These are phyloP conservation scores for Crossaster papposus DNA, from an alignment of 53 echinoderm and acorn worm species.

Conservation along the genomic window DNA sequence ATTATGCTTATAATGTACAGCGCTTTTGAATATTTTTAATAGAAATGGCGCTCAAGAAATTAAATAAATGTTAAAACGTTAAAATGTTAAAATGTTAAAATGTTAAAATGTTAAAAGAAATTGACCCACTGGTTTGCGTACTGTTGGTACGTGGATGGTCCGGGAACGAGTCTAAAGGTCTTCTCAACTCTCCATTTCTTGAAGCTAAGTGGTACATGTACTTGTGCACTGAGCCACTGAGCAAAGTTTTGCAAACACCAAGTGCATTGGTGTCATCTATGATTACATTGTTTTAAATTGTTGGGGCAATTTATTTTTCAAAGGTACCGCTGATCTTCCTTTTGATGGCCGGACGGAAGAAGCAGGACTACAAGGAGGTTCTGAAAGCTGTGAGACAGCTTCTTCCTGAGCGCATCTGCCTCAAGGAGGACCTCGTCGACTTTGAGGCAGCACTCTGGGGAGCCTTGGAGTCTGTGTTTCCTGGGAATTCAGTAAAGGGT, in stretches of 20 bases:
- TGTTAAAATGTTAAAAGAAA: too few relatives aligned
- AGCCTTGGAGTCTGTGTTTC: conserved; percentile 43
- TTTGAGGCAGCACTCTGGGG: conserved; percentile 62
- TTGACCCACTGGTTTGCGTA: neutral
- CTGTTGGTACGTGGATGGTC: conserved; percentile 8
- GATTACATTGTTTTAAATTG: too few relatives aligned
- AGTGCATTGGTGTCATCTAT: too few relatives aligned
- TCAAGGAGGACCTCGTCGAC: conserved; percentile 42
- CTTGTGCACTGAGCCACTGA: conserved; percentile 9
- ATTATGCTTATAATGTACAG: too few relatives aligned
- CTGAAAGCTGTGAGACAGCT: conserved; percentile 1
- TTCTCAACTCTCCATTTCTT: conserved; percentile 5
- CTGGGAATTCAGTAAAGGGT: conserved; percentile 38
- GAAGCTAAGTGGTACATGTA: neutral
- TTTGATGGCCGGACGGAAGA: conserved; percentile 41
- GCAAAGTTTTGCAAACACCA: neutral
- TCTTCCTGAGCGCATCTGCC: neutral
- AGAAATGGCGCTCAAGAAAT: too few relatives aligned
- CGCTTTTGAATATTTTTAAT: too few relatives aligned
- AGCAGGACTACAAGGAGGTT: conserved; percentile 59
- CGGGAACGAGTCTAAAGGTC: conserved; percentile 2
- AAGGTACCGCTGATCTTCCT: conserved; percentile 60
- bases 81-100: too few relatives aligned
- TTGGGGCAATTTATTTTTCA: neutral
- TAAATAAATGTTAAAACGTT: too few relatives aligned